Evolutionary conservation across 1,140 invertebrate species (phyloP).

Genomic region (Colletes gigas): DNA sequence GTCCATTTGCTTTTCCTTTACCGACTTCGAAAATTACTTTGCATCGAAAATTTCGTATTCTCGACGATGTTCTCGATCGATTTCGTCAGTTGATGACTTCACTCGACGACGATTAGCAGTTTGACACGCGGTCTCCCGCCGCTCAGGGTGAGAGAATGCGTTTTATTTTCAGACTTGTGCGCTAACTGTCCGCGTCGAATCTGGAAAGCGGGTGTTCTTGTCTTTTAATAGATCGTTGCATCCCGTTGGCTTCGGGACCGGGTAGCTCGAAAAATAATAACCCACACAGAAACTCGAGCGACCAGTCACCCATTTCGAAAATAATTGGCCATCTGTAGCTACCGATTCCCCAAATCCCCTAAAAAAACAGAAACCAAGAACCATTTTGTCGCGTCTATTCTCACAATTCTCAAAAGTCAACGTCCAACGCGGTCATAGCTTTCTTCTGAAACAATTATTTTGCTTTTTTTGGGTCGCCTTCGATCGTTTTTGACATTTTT

Average conservation of each 20-base stretch:
- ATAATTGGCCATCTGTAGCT: neutral
- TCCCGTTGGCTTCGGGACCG: constrained; percentile 57
- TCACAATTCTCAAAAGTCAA: too few species aligned
- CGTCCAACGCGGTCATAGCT: too few species aligned
- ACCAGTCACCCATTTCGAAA: neutral
- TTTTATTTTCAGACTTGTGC: constrained; percentile 72
- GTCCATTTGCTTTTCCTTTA: too few species aligned
- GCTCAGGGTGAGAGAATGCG: constrained; percentile 58
- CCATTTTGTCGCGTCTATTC: too few species aligned
- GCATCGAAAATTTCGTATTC: neutral
- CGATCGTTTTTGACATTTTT: neutral
- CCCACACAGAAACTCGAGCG: neutral
- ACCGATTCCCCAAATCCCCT: neutral
- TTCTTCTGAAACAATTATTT: neutral
- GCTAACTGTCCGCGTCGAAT: constrained; percentile 68
- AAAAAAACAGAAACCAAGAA: too few species aligned
- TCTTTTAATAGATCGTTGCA: constrained; percentile 73
- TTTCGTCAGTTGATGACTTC: neutral
- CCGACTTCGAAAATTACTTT: too few species aligned
- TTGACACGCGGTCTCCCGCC: constrained; percentile 2
- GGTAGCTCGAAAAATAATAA: constrained; percentile 29
- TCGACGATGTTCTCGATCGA: constrained; percentile 12
- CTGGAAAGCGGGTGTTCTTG: constrained; percentile 67
- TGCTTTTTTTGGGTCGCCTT: neutral
- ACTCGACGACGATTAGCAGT: constrained; percentile 26